phyloP scores from a whole-genome alignment of 1,140 invertebrate genomes.

The Mizuhopecten yessoensis region DNA sequence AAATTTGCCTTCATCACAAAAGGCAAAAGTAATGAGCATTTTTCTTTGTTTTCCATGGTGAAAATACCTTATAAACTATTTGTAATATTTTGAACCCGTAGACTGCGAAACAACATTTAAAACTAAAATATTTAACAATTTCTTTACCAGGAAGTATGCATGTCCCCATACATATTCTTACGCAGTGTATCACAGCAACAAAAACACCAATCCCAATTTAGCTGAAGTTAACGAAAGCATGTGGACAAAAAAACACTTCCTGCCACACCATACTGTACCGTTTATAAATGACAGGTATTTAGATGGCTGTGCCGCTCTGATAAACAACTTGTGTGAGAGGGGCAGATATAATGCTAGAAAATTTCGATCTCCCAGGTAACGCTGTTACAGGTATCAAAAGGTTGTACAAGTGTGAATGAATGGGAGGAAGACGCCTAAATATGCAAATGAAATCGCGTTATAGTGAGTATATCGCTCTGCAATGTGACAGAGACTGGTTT shows the following conservation, averaged over 20 bases:
- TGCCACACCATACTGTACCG: neutral
- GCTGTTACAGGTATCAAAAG: neutral
- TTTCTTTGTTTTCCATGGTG: no score
- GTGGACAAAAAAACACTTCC: neutral
- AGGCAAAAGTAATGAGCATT: no score
- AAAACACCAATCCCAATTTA: neutral
- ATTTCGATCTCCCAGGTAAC: neutral
- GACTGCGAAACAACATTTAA: no score
- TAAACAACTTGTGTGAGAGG: neutral
- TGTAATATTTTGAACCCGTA: no score
- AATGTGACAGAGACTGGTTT: neutral
- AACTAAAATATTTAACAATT: no score
- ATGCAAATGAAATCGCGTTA: slow-evolving; percentile 27
- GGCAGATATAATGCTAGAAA: neutral
- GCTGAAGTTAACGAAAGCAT: neutral
- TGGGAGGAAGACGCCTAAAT: neutral
- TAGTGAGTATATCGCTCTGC: neutral
- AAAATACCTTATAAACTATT: no score
- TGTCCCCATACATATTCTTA: no score
- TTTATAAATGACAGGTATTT: neutral
- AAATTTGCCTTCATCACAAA: no score
- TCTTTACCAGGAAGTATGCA: no score
- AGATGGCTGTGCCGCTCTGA: neutral
- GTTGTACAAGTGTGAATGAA: neutral
- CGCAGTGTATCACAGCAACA: neutral